Conservation (phyloP, 2,113 vertebrate species). For the Chaenocephalus aceratus region DNA sequence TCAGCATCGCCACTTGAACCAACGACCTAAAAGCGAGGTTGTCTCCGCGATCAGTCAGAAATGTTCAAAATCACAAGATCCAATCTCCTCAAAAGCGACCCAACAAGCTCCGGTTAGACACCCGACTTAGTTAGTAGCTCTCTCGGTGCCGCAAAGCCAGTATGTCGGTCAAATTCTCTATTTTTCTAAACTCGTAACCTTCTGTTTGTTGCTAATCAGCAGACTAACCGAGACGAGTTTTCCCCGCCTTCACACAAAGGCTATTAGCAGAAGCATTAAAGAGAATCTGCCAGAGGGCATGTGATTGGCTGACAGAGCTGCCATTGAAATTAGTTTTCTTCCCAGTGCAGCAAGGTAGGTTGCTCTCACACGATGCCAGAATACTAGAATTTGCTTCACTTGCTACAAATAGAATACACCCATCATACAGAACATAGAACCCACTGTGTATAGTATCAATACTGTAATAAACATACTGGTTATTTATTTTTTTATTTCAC, state of each 20-base stretch:
- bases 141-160: slow-evolving; percentile 43
- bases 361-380: slow-evolving; percentile 73
- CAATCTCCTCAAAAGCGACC: slow-evolving; percentile 40
- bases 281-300: slow-evolving; percentile 42
- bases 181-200: slow-evolving; percentile 85
- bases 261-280: slow-evolving; percentile 83
- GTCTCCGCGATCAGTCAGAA: slow-evolving; percentile 47
- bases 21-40: slow-evolving; percentile 78
- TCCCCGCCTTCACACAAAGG: slow-evolving; percentile 76
- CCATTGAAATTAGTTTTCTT: slow-evolving; percentile 62
- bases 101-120: slow-evolving; percentile 30
- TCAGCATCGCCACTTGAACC: slow-evolving; percentile 78
- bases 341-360: slow-evolving; percentile 77
- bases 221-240: slow-evolving; percentile 73
- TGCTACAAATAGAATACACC: slow-evolving; percentile 42
- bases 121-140: slow-evolving; percentile 34
- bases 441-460: background rate
- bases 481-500: too few relatives aligned
- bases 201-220: slow-evolving; percentile 85
- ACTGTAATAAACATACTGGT: background rate
- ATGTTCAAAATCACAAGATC: slow-evolving; percentile 41
- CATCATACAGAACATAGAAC: slow-evolving; percentile 27
- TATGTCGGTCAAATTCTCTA: slow-evolving; percentile 69
- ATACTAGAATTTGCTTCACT: slow-evolving; percentile 61
- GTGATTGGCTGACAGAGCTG: slow-evolving; percentile 73